phyloP scores from a whole-genome alignment of 2,113 vertebrate species.

The Centropristis striata region DNA sequence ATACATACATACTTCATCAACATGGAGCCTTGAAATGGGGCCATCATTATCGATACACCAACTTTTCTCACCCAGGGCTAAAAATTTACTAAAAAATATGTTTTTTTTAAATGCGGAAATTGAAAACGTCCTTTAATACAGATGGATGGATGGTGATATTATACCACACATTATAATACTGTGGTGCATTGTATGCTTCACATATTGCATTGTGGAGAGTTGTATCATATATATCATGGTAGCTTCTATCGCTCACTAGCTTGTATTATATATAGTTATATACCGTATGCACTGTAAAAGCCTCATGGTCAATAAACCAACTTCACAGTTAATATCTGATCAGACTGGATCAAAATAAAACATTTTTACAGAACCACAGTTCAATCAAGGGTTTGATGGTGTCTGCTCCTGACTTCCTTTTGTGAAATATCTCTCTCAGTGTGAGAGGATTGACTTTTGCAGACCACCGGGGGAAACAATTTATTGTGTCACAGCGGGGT shows the following conservation, averaged over 20 bases:
- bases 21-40: too few species aligned
- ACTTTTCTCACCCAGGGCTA: too few species aligned
- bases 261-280: not conserved
- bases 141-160: not conserved
- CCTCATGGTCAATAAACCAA: not conserved
- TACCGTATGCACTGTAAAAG: not conserved
- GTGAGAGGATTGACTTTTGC: not conserved
- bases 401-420: not conserved
- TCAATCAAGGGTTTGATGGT: not conserved
- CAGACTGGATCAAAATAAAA: not conserved
- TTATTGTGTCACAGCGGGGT: not conserved
- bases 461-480: not conserved
- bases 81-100: too few species aligned
- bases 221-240: not conserved
- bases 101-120: too few species aligned
- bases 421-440: conserved; percentile 11
- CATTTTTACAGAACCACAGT: not conserved
- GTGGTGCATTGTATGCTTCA: not conserved
- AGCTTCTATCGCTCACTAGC: not conserved
- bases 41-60: too few species aligned
- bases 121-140: too few species aligned
- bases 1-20: too few species aligned
- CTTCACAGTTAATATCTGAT: not conserved
- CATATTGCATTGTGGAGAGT: not conserved
- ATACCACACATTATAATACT: not conserved